A percentile compares a stretch with the other conserved stretches of the same genome.
phyloP scores from a whole-genome alignment of 2,113 vertebrate species.

The Carassius gibelio region DNA sequence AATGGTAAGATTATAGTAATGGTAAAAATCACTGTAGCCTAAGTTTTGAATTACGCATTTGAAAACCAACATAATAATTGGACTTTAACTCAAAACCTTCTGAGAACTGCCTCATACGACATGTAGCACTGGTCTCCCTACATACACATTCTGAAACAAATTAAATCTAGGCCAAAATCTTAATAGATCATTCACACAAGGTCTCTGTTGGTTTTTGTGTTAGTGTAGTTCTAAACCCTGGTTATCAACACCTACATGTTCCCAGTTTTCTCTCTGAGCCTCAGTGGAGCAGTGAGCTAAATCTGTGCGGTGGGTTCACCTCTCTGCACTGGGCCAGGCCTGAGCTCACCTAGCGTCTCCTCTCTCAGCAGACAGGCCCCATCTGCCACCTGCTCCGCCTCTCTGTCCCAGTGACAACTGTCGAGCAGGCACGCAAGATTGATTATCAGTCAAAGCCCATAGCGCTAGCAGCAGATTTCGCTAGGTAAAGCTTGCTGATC shows the following conservation, averaged over 20 bases:
- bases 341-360: conserved; percentile 85
- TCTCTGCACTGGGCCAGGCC: conserved; percentile 75
- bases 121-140: neutral
- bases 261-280: neutral
- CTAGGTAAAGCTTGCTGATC: conserved; percentile 96
- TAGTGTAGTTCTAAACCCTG: neutral
- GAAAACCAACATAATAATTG: neutral
- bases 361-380: conserved; percentile 90
- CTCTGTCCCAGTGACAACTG: conserved; percentile 86
- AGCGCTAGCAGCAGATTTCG: conserved; percentile 90
- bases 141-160: neutral
- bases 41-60: neutral
- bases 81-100: neutral
- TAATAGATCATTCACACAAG: neutral
- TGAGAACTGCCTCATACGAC: neutral
- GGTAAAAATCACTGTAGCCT: neutral
- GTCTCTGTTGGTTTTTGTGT: neutral
- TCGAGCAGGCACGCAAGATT: conserved; percentile 90
- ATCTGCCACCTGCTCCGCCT: conserved; percentile 92
- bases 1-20: neutral
- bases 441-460: conserved; percentile 95
- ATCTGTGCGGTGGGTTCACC: conserved; percentile 38
- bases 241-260: conserved; percentile 21
- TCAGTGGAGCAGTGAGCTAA: conserved; percentile 33
- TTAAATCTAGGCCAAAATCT: neutral